phyloP scores from a whole-genome alignment of 2,797 vertebrate genomes.

The Calcarius lapponicus region DNA sequence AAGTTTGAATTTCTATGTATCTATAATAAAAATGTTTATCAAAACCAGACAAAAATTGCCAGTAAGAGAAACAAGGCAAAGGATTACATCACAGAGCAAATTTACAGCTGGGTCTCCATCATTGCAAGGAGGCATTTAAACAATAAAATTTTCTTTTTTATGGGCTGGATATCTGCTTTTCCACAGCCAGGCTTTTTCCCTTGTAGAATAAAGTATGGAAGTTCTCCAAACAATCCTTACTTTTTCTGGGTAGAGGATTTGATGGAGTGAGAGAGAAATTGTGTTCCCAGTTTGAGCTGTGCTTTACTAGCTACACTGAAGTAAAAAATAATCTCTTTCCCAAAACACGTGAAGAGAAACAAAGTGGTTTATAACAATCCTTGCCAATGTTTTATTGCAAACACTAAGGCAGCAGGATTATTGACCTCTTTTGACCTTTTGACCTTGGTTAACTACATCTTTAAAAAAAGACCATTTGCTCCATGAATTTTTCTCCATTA shows the following conservation, averaged over 20 bases:
- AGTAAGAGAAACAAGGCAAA: neutral
- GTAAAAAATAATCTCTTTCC: neutral
- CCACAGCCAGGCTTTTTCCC: neutral
- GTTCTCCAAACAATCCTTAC: neutral
- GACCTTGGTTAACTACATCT: conserved; percentile 28
- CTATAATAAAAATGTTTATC: neutral
- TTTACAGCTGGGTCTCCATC: neutral
- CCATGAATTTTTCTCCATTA: neutral
- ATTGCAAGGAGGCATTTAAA: neutral
- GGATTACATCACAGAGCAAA: neutral
- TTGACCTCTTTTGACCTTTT: conserved; percentile 33
- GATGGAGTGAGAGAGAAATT: neutral
- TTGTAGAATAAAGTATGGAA: neutral
- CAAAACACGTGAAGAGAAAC: neutral
- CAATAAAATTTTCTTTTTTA: neutral
- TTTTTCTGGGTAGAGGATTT: neutral
- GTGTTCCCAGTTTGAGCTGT: neutral
- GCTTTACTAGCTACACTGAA: neutral
- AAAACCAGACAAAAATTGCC: neutral
- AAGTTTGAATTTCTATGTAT: neutral
- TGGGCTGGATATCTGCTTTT: neutral
- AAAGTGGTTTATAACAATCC: neutral
- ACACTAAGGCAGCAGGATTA: conserved; percentile 8
- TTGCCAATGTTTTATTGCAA: conserved; percentile 38
- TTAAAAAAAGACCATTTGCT: conserved; percentile 28